A percentile compares a stretch with the other conserved stretches of the same genome.
Evolutionary conservation across 1,140 invertebrate species (phyloP).

Genomic region (Ditylenchus dipsaci): DNA sequence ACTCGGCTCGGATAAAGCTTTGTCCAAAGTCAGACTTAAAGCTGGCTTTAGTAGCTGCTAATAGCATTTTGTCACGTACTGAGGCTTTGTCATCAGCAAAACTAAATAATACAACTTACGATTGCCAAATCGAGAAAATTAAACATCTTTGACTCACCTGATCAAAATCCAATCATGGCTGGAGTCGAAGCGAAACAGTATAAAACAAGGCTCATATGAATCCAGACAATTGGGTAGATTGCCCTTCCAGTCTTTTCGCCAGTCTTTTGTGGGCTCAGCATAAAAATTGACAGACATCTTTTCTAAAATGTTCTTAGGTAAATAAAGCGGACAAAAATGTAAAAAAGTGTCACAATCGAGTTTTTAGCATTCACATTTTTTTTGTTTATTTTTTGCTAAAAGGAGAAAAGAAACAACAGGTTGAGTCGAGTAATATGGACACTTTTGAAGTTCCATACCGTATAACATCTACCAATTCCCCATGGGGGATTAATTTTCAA

Average conservation of each 20-base stretch:
- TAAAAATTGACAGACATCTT: constrained; percentile 70
- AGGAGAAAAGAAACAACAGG: too few relatives aligned
- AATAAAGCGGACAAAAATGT: neutral
- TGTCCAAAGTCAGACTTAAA: constrained; percentile 91
- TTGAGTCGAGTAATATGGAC: too few relatives aligned
- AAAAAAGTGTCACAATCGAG: too few relatives aligned
- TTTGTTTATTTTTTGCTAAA: too few relatives aligned
- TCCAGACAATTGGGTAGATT: constrained; percentile 73
- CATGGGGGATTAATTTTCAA: too few relatives aligned
- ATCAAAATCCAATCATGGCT: constrained; percentile 86
- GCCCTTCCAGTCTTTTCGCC: constrained; percentile 76
- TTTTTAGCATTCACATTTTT: too few relatives aligned
- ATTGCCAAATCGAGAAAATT: constrained; percentile 5
- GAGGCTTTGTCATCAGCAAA: constrained; percentile 58
- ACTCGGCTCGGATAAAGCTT: constrained; percentile 81
- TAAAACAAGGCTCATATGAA: constrained; percentile 83
- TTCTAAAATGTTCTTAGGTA: constrained; percentile 66
- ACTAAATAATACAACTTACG: constrained; percentile 40
- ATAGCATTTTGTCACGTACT: constrained; percentile 91
- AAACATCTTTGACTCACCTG: constrained; percentile 69
- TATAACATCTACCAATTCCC: too few relatives aligned
- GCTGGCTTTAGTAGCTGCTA: constrained; percentile 95
- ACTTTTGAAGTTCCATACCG: too few relatives aligned
- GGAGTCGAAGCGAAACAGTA: constrained; percentile 80
- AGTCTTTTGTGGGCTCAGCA: constrained; percentile 69